Base-by-base conservation (phyloP, 2,797 vertebrate genomes). In the Simalia tracyae region DNA sequence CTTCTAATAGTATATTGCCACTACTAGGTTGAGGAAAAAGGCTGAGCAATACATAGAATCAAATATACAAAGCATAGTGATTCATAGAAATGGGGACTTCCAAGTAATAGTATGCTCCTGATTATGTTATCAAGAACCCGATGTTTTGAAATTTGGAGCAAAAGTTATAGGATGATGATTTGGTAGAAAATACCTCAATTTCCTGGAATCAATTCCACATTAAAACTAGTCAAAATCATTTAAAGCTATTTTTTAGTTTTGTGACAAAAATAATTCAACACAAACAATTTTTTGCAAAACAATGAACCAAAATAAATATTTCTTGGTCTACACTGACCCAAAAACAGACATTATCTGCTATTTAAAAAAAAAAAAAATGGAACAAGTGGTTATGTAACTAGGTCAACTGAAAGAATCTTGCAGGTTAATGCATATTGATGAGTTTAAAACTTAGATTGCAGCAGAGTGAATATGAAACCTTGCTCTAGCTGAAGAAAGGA, bases 361-460 rank as follows among this genome's bases (percentile, higher is more conserved):
- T 88, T 76, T 76, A 76, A 42, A 76, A 36, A 76, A 42, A 76
- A 76, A 76, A 36, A 76, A 76, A 76, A 56, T 0, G 0, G 92
- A 94, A 96, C 95, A 96, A 94, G 95, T 96, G 86, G 90, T 93
- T 90, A 81, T 93, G 85, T 95, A 94, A 96, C 96, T 95, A 94
- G 94, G 93, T 95, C 94, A 86, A 36, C 92, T 64, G 36, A 56
- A 86, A 92, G 68, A 92, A 89, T 56, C 76, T 68, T 90, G 19
- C 54, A 87, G n/a, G 87, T 95, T 90, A 76, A 64, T 92, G 89
- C 91, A 26, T 88, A 86, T 95, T 89, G 89, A 93, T 86, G 54
- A 94, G 17, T 86, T n/a, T 87, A 88, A 92, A 92, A 66, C 90
- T 93, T 89, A 59, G 31, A 84, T 72, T 84, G 60, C 91, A 84